Evolutionary conservation across 1,140 invertebrate genomes (phyloP), one percentile per base, ranked within the genome.

Genomic region (Bombus consobrinus): DNA sequence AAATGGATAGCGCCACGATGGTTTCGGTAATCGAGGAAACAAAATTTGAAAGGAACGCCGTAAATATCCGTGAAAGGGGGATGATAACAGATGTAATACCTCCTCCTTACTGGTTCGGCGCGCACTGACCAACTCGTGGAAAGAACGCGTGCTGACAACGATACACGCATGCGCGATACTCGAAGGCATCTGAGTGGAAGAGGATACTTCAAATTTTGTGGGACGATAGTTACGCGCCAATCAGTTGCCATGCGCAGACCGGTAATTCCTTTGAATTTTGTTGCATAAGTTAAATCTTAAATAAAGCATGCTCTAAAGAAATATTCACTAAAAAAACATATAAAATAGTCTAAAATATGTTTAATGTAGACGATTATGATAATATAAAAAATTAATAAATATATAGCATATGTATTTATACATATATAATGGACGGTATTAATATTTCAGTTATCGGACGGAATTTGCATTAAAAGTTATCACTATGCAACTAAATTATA

Each of bases 41-140:
- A 25, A 34, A 59, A 47, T 37, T 87, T 32, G 47, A 76, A 73
- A n/a, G 34, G 22, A 74, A 75, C 13, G n/a, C 28, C 18, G 47
- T 34, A 39, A 28, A 59, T 81, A 68, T 47, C 6, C 6, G 34
- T n/a, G 12, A 57, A 32, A 74, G 10, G 59, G 22, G 39, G 15
- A 71, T 0, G 41, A 34, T n/a, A 79, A 68, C 41, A 57, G 25
- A 47, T n/a, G 2, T 37, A 72, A 86, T 41, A n/a, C 10, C 5
- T 76, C 87, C 88, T 72, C 85, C 86, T 76, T 71, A 64, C 62
- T 74, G 73, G 85, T 81, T 81, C 87, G 76, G 86, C 64, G 89
- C 92, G 90, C 91, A 93, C 93, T 93, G 88, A 69, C 68, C 69
- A 78, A 34, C 81, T 82, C 74, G 72, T 41, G 59, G 47, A 82